Evolutionary conservation across 2,888 invertebrate genomes (phyloP), one percentile per base, ranked within the genome.

Genomic region (Muschampia plurimacula): DNA sequence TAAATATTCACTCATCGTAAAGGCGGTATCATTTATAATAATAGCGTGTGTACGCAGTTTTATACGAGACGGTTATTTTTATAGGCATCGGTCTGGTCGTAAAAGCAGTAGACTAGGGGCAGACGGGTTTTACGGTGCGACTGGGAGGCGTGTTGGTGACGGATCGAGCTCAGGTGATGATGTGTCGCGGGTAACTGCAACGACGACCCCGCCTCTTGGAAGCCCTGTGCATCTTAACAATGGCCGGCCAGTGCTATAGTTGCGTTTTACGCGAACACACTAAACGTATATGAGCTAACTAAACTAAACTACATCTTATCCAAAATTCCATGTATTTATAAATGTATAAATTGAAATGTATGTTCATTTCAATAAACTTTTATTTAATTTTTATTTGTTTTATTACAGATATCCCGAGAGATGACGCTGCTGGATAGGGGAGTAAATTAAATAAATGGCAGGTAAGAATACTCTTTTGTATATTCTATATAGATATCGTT

Each of bases 81-180:
- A 93, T 92, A 87, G 89, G 82, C 87, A 86, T 88, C 86, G 85
- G 85, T 84, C 79, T 83, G 84, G 78, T 93, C 93, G 92, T 94
- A 93, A 93, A 93, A 85, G 83, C 82, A 80, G 91, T 87, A 93
- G 93, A 93, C 93, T 89, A 89, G 87, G 80, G 86, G 88, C 90
- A 93, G 93, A 93, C 93, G 86, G 85, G 82, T 91, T 92, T 92
- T 91, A 91, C 86, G 86, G 85, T 81, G 78, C 78, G 79, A 79
- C 77, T 55, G 22, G 10, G 55, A 55, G 55, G 55, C 55, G 55
- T 55, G 81, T 75, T 82, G 81, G 84, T 85, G 88, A 83, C 86
- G 84, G 85, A 82, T 81, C 77, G 82, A 74, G 82, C 75, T 75
- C 89, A 89, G 90, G 89, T 90, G 90, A 88, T 83, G 88, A 83